A percentile compares a stretch with the other conserved stretches of the same genome.
Evolutionary conservation across 2,888 invertebrate genomes (phyloP).

Genomic region (Nineta flava): DNA sequence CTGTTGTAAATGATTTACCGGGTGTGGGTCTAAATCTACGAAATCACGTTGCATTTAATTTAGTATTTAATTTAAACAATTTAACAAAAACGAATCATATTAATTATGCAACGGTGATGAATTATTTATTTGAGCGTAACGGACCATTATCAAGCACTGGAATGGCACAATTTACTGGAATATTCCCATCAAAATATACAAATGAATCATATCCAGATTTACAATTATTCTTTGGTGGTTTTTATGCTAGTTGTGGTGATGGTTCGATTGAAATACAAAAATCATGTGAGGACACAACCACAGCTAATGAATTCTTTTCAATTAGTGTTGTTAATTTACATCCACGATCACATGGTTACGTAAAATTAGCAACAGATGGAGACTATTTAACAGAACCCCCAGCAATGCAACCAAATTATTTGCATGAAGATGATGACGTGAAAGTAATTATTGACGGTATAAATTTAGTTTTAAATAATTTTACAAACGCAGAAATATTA

Average conservation of each 20-base stretch:
- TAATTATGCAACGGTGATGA: constrained; percentile 42
- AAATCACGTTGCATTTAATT: constrained; percentile 46
- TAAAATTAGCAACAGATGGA: constrained; percentile 46
- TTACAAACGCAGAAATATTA: constrained; percentile 29
- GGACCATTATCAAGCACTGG: constrained; percentile 50
- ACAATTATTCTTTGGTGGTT: constrained; percentile 48
- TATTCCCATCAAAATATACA: constrained; percentile 42
- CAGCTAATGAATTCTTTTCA: constrained; percentile 21
- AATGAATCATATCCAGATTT: constrained; percentile 45
- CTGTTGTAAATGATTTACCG: constrained; percentile 41
- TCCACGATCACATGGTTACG: constrained; percentile 46
- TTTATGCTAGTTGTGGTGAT: constrained; percentile 29
- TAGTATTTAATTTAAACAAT: constrained; percentile 34
- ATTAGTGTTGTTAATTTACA: constrained; percentile 48
- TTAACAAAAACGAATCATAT: constrained; percentile 28
- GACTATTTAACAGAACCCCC: constrained; percentile 37
- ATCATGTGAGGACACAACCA: constrained; percentile 24
- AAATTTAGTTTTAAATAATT: constrained; percentile 24
- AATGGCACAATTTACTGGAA: constrained; percentile 49
- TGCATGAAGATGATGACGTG: constrained; percentile 47
- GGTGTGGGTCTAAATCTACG: constrained; percentile 55
- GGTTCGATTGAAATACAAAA: constrained; percentile 28
- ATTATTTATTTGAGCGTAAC: constrained; percentile 40
- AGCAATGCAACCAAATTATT: constrained; percentile 62
- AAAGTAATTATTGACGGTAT: constrained; percentile 46